phyloP scores from a whole-genome alignment of 2,113 vertebrate genomes.

The Eonycteris spelaea region DNA sequence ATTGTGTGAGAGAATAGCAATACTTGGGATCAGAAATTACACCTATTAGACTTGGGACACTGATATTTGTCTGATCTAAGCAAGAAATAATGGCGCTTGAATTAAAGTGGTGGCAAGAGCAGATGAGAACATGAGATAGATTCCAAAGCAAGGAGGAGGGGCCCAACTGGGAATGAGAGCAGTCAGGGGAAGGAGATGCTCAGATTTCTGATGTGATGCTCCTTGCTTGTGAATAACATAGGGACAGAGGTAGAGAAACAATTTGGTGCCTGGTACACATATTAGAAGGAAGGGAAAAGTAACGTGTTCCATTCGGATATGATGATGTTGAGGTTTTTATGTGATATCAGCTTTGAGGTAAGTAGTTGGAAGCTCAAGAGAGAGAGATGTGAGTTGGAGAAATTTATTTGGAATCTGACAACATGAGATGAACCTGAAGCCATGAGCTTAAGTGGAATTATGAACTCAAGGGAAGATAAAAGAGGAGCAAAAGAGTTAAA shows the following conservation, averaged over 20 bases:
- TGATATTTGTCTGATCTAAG: neutral
- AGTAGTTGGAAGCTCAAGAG: neutral
- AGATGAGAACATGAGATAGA: neutral
- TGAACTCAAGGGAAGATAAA: neutral
- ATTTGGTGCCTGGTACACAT: rapidly evolving
- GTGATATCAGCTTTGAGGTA: neutral
- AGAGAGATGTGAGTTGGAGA: neutral
- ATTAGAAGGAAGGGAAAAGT: neutral
- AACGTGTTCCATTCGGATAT: neutral
- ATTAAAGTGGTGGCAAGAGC: neutral
- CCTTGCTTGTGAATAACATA: neutral
- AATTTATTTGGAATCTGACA: neutral
- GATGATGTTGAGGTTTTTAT: neutral
- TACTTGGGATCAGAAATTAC: neutral
- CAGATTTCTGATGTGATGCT: neutral
- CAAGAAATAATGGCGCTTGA: neutral
- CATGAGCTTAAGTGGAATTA: neutral
- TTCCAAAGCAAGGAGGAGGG: neutral
- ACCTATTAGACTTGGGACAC: neutral
- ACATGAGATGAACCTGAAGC: neutral
- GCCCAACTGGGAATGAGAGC: neutral
- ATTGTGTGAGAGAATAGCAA: neutral
- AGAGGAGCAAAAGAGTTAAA: neutral
- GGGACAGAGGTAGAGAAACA: neutral
- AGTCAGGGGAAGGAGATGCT: neutral